Base-by-base conservation (phyloP, 2,888 invertebrate genomes). In the Pyrgus malvae region DNA sequence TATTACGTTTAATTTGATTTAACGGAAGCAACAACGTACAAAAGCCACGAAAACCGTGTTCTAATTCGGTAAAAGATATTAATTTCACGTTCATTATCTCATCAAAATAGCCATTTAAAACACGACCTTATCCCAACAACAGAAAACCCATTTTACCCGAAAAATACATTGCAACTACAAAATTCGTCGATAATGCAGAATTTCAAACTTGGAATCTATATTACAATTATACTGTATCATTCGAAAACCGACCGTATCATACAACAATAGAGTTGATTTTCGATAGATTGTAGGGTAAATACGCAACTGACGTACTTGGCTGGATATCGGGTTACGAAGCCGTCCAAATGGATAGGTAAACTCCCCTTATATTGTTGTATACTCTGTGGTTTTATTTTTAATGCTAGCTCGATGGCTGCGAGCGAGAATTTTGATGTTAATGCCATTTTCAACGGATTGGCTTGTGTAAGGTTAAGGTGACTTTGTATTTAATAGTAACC, bases 341-440 rank as follows among this genome's bases (percentile, higher is more conserved):
- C 82, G 69, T 68, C 74, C 74, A 80, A 82, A 83, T 83, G 83
- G 83, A 76, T 82, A 79, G 73, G 72, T 78, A 82, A 83, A 81
- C 56, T 56, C 53, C 53, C 45, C 46, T 54, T 54, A 46, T 46
- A 46, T 54, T 46, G 53, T 51, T 25, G 41, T 49, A 41, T 35
- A 41, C 25, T 44, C 27, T 51, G 51, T 51, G 51, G 44, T 35
- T 44, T 44, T 51, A 51, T 50, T 42, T 48, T 49, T 49, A 49
- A 49, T 49, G 16, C 23, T 27, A 29, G 37, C 37, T 12, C 33
- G 33, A 33, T 7, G 5, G 46, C 7, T 25, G 23, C 12, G 35
- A 9, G n/a, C 33, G 33, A 5, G 35, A 46, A 23, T 46, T 46
- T 46, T n/a, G 6, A 35, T 48, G 17, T 31, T 11, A 12, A n/a